These are phyloP conservation scores for Sander lucioperca DNA, from an alignment of 2,113 vertebrate genomes.

Conservation along the genomic window DNA sequence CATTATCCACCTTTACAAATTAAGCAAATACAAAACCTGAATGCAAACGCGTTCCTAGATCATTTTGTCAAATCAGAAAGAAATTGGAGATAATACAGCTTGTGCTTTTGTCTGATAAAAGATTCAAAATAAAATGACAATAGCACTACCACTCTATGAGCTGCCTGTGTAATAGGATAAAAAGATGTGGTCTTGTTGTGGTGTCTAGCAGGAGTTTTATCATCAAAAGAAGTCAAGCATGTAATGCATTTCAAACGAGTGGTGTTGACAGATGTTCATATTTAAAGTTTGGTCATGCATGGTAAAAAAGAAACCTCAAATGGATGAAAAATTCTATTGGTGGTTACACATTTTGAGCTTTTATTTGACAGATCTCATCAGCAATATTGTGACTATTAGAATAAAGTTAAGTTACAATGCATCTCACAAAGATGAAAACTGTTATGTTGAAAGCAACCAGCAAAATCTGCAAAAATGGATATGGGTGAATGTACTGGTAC, in stretches of 20 bases:
- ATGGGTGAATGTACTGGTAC: not conserved
- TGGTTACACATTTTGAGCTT: not conserved
- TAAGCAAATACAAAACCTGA: not conserved
- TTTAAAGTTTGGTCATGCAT: not conserved
- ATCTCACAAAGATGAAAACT: no score
- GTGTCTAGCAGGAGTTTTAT: not conserved
- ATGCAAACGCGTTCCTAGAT: not conserved
- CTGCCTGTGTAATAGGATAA: not conserved
- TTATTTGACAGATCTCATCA: not conserved
- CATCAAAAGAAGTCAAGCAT: not conserved
- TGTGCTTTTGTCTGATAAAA: not conserved
- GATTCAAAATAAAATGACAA: not conserved
- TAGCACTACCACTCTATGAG: not conserved
- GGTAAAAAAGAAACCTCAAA: not conserved
- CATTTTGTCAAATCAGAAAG: not conserved
- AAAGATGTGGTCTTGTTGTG: not conserved
- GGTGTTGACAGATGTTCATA: constrained; percentile 17
- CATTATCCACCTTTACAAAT: not conserved
- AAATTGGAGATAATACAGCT: not conserved
- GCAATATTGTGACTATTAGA: not conserved
- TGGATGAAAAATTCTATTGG: not conserved
- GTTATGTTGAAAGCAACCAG: no score
- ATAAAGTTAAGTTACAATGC: not conserved
- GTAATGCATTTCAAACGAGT: not conserved
- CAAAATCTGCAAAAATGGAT: not conserved